These are phyloP conservation scores for Vultur gryphus DNA, from an alignment of 2,797 vertebrate genomes.

Conservation along the genomic window DNA sequence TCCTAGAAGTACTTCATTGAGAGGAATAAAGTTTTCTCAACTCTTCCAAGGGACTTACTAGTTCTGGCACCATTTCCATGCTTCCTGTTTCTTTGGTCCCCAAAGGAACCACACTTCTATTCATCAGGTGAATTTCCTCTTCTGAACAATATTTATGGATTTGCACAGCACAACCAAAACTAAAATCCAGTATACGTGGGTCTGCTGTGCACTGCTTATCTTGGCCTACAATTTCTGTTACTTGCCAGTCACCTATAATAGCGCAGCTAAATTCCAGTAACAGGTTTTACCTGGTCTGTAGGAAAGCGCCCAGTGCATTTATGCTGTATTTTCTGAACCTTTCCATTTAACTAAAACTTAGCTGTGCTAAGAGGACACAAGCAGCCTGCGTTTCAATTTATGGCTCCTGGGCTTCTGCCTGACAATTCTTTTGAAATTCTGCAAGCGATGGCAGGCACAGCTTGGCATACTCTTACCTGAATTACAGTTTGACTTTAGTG, in stretches of 20 bases:
- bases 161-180: background rate
- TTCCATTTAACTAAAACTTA: background rate
- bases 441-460: background rate
- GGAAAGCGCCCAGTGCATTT: background rate
- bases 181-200: background rate
- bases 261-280: background rate
- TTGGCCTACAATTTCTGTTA: background rate
- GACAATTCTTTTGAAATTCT: background rate
- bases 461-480: background rate
- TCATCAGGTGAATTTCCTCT: background rate
- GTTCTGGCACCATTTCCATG: background rate
- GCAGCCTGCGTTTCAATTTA: background rate
- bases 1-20: background rate
- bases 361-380: background rate
- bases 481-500: background rate
- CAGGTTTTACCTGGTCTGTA: background rate
- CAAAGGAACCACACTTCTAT: background rate
- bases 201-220: background rate
- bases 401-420: background rate
- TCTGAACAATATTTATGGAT: background rate
- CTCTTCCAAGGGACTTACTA: background rate
- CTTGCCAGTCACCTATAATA: background rate
- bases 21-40: background rate
- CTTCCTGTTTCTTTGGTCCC: background rate
- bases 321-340: background rate